phyloP scores from a whole-genome alignment of 1,140 invertebrate species.

The Catajapyx aquilonaris region DNA sequence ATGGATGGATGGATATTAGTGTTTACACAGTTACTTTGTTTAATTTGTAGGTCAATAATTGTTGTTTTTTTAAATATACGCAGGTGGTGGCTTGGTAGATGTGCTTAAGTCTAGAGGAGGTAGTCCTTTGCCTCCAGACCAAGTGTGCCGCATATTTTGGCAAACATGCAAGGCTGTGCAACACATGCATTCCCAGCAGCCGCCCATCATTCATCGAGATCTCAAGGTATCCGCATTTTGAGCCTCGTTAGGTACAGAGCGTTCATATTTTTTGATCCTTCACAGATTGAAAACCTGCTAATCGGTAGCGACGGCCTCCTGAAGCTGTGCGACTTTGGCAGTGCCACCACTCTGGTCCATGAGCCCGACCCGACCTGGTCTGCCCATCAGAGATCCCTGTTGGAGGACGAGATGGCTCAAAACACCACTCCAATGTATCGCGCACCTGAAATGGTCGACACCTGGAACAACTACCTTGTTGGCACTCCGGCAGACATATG shows the following conservation, averaged over 20 bases:
- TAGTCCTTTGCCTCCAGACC: slow-evolving; percentile 40
- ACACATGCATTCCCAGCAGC: slow-evolving; percentile 77
- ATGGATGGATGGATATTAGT: not conserved
- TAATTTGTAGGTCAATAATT: no score
- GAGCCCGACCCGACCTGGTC: slow-evolving; percentile 75
- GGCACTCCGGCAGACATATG: slow-evolving; percentile 77
- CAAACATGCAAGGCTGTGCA: slow-evolving; percentile 73
- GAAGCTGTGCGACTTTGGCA: slow-evolving; percentile 98
- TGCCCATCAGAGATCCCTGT: slow-evolving; percentile 64
- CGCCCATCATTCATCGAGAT: slow-evolving; percentile 81
- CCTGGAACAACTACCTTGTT: slow-evolving; percentile 90
- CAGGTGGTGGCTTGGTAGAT: slow-evolving; percentile 59
- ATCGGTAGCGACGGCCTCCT: slow-evolving; percentile 59
- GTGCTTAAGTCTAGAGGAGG: slow-evolving; percentile 40
- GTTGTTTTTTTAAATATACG: slow-evolving; percentile 6
- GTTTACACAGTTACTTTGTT: slow-evolving; percentile 1
- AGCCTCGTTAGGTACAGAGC: no score
- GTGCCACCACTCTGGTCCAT: slow-evolving; percentile 66
- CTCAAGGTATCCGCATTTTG: slow-evolving; percentile 62
- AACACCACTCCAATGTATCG: slow-evolving; percentile 74
- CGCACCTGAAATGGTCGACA: slow-evolving; percentile 91
- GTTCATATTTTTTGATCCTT: no score
- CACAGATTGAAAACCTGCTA: slow-evolving; percentile 45
- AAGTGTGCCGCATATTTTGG: slow-evolving; percentile 76
- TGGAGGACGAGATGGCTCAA: slow-evolving; percentile 74